These are phyloP conservation scores for Nasua narica DNA, from an alignment of 2,797 vertebrate genomes.

Conservation along the genomic window DNA sequence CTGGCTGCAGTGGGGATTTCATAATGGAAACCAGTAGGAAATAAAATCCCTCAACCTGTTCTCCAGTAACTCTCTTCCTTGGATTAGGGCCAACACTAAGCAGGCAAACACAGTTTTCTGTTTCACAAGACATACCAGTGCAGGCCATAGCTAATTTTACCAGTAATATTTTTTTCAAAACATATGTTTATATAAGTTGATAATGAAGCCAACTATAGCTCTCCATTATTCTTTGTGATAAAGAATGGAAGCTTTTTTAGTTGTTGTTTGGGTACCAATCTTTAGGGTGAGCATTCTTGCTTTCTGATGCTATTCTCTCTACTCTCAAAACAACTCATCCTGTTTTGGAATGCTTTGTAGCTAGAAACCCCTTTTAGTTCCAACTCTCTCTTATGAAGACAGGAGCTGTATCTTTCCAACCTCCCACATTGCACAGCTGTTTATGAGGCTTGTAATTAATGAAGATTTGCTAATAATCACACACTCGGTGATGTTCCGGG, in stretches of 20 bases:
- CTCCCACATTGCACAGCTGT: conserved; percentile 35
- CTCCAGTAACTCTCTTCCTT: not conserved
- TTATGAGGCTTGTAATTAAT: conserved; percentile 50
- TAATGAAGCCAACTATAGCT: not conserved
- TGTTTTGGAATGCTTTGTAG: conserved; percentile 23
- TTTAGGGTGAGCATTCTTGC: not conserved
- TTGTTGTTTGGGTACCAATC: not conserved
- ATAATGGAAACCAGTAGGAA: not conserved
- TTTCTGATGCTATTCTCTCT: not conserved
- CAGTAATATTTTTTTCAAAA: not conserved
- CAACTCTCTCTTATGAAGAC: conserved; percentile 27
- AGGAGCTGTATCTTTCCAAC: not conserved
- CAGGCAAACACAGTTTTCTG: not conserved
- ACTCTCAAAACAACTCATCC: conserved; percentile 19
- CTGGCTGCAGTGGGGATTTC: not conserved
- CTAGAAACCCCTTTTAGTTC: conserved; percentile 25
- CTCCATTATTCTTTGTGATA: not conserved
- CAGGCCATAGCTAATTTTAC: not conserved
- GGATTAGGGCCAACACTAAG: not conserved
- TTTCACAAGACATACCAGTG: not conserved
- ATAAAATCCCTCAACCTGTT: not conserved
- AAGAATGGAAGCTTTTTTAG: not conserved
- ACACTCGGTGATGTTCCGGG: not conserved
- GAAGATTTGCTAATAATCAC: conserved; percentile 22
- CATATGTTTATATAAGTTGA: not conserved